Evolutionary conservation across 2,113 vertebrate species (phyloP).

Genomic region (Ceuthmochares aereus): DNA sequence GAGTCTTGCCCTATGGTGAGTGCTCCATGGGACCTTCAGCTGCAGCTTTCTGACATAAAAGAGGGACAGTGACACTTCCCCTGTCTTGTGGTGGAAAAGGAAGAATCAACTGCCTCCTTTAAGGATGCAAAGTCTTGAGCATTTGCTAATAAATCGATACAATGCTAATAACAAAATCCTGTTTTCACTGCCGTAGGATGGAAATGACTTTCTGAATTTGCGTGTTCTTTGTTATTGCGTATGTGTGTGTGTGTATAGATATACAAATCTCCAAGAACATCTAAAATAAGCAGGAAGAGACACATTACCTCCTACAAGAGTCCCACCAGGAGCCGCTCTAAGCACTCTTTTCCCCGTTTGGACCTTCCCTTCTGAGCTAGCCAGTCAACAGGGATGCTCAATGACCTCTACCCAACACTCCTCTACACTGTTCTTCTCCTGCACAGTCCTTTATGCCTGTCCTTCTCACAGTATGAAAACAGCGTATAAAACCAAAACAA

Average conservation of each 20-base stretch:
- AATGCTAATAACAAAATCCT: background rate
- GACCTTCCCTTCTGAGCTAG: background rate
- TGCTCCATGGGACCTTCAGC: rapidly evolving
- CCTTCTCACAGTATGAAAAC: background rate
- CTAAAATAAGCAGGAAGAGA: background rate
- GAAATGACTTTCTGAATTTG: background rate
- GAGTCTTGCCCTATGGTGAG: background rate
- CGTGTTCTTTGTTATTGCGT: background rate
- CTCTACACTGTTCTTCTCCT: background rate
- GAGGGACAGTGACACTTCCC: background rate
- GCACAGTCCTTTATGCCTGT: background rate
- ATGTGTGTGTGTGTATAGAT: rapidly evolving
- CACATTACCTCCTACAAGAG: background rate
- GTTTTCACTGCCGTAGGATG: background rate
- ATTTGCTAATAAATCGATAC: background rate
- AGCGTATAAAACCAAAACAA: background rate
- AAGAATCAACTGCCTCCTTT: background rate
- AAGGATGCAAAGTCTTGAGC: background rate
- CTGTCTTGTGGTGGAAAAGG: background rate
- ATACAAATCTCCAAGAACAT: background rate
- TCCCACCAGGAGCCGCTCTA: background rate
- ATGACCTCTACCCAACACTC: rapidly evolving
- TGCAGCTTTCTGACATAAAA: background rate
- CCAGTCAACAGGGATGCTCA: background rate
- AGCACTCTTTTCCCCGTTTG: rapidly evolving